phyloP scores from a whole-genome alignment of 2,113 vertebrate genomes.

The Pseudopipra pipra region DNA sequence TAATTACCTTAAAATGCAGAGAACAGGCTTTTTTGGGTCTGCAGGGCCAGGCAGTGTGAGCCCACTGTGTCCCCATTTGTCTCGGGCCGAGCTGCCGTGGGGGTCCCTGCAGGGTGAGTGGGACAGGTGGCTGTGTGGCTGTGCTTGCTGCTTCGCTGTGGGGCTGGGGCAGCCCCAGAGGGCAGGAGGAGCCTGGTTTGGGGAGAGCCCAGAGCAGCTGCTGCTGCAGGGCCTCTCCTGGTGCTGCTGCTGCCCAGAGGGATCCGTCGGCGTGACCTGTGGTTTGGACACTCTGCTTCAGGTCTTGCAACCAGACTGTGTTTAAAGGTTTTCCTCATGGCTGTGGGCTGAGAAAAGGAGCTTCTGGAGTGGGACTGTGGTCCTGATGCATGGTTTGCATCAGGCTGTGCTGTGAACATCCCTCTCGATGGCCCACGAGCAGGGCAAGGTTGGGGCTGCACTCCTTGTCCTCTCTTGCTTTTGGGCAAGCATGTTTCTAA shows the following conservation, averaged over 20 bases:
- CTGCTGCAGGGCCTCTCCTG: not conserved
- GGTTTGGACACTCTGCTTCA: not conserved
- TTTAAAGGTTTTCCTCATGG: not conserved
- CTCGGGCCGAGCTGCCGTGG: rapidly evolving
- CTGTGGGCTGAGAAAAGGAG: not conserved
- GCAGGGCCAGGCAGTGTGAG: not conserved
- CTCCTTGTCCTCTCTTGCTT: not conserved
- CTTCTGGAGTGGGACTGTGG: not conserved
- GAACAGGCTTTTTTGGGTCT: rapidly evolving
- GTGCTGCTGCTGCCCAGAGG: not conserved
- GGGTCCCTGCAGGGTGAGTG: not conserved
- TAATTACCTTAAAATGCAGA: not conserved
- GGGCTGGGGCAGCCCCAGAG: not conserved
- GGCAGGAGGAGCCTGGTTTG: not conserved
- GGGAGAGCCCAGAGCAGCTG: not conserved
- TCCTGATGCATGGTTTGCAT: not conserved
- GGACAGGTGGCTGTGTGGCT: not conserved
- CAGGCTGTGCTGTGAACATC: not conserved
- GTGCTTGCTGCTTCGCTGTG: not conserved
- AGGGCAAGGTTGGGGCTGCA: not conserved
- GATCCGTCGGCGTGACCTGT: rapidly evolving
- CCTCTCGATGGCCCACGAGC: rapidly evolving
- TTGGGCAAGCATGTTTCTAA: not conserved
- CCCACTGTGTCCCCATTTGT: not conserved
- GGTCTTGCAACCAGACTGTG: not conserved